These are phyloP conservation scores for Lysandra coridon DNA, from an alignment of 2,888 invertebrate species.

Conservation along the genomic window DNA sequence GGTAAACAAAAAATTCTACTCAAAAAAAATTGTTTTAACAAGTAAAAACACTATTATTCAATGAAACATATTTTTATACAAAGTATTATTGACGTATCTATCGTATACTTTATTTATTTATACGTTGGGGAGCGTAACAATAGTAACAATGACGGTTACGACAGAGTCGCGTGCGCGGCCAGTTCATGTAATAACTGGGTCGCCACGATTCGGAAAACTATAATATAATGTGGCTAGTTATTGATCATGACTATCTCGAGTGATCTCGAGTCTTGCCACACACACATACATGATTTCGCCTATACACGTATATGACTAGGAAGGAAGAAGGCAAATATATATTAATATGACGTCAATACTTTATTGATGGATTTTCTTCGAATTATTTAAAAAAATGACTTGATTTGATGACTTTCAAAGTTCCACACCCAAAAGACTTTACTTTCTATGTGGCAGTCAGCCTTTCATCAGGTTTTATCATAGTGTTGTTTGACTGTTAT, in stretches of 20 bases:
- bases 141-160: slow-evolving; percentile 30
- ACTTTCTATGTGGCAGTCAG: too few species aligned
- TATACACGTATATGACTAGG: neutral
- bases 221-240: slow-evolving; percentile 39
- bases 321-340: neutral
- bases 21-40: too few species aligned
- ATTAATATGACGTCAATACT: neutral
- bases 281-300: neutral
- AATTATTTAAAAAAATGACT: neutral
- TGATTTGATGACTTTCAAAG: too few species aligned
- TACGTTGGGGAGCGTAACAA: slow-evolving; percentile 11
- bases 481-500: too few species aligned
- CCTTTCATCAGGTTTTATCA: too few species aligned
- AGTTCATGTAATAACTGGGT: slow-evolving; percentile 36
- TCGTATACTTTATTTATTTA: neutral
- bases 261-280: neutral
- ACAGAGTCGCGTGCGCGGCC: slow-evolving; percentile 30
- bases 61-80: neutral
- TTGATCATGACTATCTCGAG: slow-evolving; percentile 9
- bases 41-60: neutral
- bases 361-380: neutral
- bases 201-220: slow-evolving; percentile 41
- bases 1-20: too few species aligned
- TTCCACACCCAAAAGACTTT: too few species aligned
- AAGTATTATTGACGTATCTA: neutral